Conservation (phyloP, 2,797 vertebrate genomes). For the Philypnodon macrostomus region DNA sequence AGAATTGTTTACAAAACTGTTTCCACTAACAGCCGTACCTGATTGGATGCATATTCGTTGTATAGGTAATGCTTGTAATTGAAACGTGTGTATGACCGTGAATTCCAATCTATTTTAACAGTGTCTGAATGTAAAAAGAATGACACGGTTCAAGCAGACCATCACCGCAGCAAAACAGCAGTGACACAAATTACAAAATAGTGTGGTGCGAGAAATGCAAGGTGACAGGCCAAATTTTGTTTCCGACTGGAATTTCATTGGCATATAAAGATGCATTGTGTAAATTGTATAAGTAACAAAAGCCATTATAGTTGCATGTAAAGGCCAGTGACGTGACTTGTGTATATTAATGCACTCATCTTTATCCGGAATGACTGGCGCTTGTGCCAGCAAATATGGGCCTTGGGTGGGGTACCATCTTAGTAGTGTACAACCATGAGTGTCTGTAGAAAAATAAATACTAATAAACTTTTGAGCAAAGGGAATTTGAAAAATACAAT, state of each 20-base stretch:
- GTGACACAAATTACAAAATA: slow-evolving; percentile 47
- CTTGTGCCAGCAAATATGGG: too few species aligned
- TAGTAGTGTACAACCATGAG: too few species aligned
- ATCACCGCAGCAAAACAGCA: slow-evolving; percentile 51
- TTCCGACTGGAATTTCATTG: slow-evolving; percentile 14
- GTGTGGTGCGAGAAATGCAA: slow-evolving; percentile 15
- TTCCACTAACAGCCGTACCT: slow-evolving; percentile 11
- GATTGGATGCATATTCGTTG: slow-evolving; percentile 20
- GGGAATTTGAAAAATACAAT: too few species aligned
- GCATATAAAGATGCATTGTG: slow-evolving; percentile 15
- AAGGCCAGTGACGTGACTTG: too few species aligned
- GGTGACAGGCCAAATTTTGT: slow-evolving; percentile 21
- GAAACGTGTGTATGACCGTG: slow-evolving; percentile 10
- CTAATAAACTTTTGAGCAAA: too few species aligned
- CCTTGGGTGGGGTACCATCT: too few species aligned
- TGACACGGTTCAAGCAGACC: slow-evolving; percentile 55
- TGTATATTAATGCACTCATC: too few species aligned
- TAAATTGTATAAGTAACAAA: too few species aligned
- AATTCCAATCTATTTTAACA: slow-evolving; percentile 21
- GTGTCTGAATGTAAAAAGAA: slow-evolving; percentile 13
- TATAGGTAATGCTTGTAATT: slow-evolving; percentile 10
- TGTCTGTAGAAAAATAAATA: too few species aligned
- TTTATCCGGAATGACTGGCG: too few species aligned
- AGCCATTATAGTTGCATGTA: too few species aligned
- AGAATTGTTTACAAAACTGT: slow-evolving; percentile 24